phyloP scores from a whole-genome alignment of 2,113 vertebrate species.

The Nerophis lumbriciformis region DNA sequence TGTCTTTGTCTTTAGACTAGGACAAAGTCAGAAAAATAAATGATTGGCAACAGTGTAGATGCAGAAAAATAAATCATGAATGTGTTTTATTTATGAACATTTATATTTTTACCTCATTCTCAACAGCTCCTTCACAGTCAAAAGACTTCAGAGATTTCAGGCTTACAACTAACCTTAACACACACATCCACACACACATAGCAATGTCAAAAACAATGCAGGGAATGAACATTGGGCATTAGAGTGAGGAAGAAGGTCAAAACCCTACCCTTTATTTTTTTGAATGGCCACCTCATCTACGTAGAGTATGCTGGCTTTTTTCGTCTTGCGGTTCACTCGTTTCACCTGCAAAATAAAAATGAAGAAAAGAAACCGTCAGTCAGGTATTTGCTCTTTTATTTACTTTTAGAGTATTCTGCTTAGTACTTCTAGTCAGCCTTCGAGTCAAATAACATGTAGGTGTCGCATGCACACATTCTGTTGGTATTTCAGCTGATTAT shows the following conservation, averaged over 20 bases:
- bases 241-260: neutral
- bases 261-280: conserved; percentile 76
- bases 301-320: conserved; percentile 80
- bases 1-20: conserved; percentile 78
- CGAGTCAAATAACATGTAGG: neutral
- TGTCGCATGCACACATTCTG: neutral
- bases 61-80: neutral
- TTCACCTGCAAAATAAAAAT: conserved; percentile 74
- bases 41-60: neutral
- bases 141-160: conserved; percentile 83
- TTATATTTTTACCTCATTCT: conserved; percentile 75
- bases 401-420: neutral
- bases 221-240: neutral
- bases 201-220: neutral
- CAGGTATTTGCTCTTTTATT: neutral
- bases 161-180: conserved; percentile 74
- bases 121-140: conserved; percentile 80
- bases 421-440: neutral
- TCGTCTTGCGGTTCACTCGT: conserved; percentile 74
- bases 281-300: conserved; percentile 70
- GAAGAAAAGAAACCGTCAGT: neutral
- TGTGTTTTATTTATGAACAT: neutral
- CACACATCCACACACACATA: neutral
- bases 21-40: neutral
- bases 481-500: neutral